A percentile compares a stretch with the other conserved stretches of the same genome.
phyloP scores from a whole-genome alignment of 2,888 invertebrate genomes.

The Stenodera caucasica region DNA sequence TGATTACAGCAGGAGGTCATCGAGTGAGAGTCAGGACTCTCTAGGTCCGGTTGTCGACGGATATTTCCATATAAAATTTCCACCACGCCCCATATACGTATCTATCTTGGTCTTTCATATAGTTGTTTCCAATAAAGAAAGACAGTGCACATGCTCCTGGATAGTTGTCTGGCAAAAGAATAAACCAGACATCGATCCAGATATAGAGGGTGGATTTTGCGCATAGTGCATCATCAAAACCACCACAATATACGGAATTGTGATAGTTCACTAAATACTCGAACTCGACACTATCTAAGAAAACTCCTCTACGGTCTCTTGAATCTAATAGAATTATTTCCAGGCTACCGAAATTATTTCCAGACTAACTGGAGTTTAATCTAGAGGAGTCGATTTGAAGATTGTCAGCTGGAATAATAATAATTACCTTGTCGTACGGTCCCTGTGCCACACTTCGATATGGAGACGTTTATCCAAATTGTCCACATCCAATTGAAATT shows the following conservation, averaged over 20 bases:
- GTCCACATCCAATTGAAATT: constrained; percentile 64
- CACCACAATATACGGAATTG: too few relatives aligned
- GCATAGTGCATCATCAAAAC: constrained; percentile 5
- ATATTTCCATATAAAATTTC: constrained; percentile 16
- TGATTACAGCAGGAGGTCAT: constrained; percentile 37
- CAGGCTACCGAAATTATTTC: neutral
- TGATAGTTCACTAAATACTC: constrained; percentile 12
- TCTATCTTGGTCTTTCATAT: neutral
- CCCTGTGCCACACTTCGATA: constrained; percentile 85
- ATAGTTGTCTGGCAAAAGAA: constrained; percentile 29
- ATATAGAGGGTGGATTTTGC: constrained; percentile 35
- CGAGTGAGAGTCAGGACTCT: constrained; percentile 35
- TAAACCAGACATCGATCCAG: constrained; percentile 35
- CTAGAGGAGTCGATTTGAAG: too few relatives aligned
- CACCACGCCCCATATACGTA: constrained; percentile 16
- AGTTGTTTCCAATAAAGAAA: constrained; percentile 16
- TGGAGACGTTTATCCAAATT: constrained; percentile 62
- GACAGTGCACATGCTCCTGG: constrained; percentile 22
- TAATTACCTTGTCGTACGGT: constrained; percentile 74
- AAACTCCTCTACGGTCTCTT: neutral
- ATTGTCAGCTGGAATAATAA: too few relatives aligned
- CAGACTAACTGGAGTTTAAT: too few relatives aligned
- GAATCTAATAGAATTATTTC: neutral
- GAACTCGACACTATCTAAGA: neutral
- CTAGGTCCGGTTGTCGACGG: constrained; percentile 32